These are phyloP conservation scores for Falco punctatus DNA, from an alignment of 2,113 vertebrate genomes.

Conservation along the genomic window DNA sequence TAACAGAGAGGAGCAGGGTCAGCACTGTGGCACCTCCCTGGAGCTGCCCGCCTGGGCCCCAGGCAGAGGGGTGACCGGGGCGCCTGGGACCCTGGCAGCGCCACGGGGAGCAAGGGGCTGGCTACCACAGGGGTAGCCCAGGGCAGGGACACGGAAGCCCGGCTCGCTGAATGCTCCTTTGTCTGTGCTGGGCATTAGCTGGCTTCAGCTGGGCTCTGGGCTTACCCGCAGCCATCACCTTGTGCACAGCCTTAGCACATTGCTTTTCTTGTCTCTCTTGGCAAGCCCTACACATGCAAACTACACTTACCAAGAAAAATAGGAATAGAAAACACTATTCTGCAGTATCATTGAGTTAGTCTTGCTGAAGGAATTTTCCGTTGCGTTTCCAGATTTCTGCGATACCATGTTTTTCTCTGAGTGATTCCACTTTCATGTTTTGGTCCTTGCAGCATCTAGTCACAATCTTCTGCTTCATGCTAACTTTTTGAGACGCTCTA, in stretches of 20 bases:
- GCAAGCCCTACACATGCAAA: not conserved
- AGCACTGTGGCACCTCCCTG: not conserved
- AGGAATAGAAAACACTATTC: not conserved
- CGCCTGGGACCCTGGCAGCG: rapidly evolving
- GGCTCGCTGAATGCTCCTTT: not conserved
- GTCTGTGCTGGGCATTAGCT: rapidly evolving
- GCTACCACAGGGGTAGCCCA: not conserved
- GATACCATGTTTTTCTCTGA: not conserved
- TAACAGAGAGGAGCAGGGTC: not conserved
- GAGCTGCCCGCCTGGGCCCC: rapidly evolving
- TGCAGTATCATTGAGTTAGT: not conserved
- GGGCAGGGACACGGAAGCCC: not conserved
- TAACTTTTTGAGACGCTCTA: not conserved
- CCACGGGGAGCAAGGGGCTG: no score
- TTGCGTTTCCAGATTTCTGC: not conserved
- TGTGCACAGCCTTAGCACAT: not conserved
- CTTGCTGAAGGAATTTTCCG: not conserved
- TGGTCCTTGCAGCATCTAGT: not conserved
- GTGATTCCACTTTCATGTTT: not conserved
- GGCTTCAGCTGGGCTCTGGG: not conserved
- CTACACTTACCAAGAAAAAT: not conserved
- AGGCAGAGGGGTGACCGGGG: not conserved
- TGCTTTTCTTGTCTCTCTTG: not conserved
- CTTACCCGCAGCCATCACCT: not conserved
- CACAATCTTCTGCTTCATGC: not conserved